These are phyloP conservation scores for Drosophila demipolita DNA, from an alignment of 2,888 invertebrate species.

Conservation along the genomic window DNA sequence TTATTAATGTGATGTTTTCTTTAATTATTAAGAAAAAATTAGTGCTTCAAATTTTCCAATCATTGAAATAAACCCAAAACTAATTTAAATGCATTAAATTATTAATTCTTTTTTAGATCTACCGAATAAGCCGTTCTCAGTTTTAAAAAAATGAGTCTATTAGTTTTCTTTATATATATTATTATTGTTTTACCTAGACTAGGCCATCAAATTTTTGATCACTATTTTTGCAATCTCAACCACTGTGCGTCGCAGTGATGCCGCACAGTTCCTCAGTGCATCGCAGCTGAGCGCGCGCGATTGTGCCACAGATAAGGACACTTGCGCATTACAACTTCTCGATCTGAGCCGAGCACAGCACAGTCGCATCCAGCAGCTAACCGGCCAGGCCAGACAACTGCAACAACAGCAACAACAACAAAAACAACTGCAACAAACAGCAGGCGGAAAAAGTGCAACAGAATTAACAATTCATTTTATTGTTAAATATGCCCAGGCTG, in stretches of 20 bases:
- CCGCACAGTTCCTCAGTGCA: slow-evolving; percentile 24
- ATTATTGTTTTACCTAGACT: background rate
- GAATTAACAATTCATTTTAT: slow-evolving; percentile 81
- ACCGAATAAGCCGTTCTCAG: fast-evolving
- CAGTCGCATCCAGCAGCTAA: slow-evolving; percentile 40
- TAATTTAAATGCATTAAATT: background rate
- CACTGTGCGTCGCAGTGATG: slow-evolving; percentile 37
- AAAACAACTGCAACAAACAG: slow-evolving; percentile 20
- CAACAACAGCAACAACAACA: slow-evolving; percentile 26
- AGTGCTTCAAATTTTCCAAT: background rate
- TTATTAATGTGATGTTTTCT: background rate
- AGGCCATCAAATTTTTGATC: background rate
- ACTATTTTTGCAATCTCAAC: background rate
- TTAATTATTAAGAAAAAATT: background rate
- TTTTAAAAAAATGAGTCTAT: background rate
- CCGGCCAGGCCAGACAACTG: slow-evolving; percentile 28
- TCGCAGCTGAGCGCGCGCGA: slow-evolving; percentile 62
- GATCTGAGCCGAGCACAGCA: slow-evolving; percentile 26
- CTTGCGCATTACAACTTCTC: slow-evolving; percentile 75
- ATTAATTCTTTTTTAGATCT: background rate
- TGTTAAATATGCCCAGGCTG: slow-evolving; percentile 69
- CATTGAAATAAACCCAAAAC: fast-evolving
- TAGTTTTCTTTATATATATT: background rate
- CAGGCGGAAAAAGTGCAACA: slow-evolving; percentile 69
- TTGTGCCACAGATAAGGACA: slow-evolving; percentile 79